Conservation (phyloP, 2,113 vertebrate genomes). For the Nothoprocta perdicaria region DNA sequence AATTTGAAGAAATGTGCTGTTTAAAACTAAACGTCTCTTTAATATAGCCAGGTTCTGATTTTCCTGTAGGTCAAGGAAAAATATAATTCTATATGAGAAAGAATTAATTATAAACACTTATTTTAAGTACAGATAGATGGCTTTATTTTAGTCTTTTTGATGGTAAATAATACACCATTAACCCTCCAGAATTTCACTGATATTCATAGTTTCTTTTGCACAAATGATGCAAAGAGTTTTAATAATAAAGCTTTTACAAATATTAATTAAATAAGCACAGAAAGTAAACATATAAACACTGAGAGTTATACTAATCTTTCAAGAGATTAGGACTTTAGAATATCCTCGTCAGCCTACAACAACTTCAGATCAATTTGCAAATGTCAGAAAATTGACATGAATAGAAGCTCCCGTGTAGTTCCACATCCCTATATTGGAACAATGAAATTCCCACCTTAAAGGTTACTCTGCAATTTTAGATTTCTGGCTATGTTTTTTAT, state of each 20-base stretch:
- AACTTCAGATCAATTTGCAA: rapidly evolving
- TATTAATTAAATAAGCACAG: background rate
- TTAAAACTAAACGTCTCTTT: conserved; percentile 72
- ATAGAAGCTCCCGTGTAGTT: background rate
- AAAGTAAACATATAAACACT: background rate
- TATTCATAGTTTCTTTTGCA: background rate
- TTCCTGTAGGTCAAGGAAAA: conserved; percentile 70
- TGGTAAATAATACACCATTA: background rate
- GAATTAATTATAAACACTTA: background rate
- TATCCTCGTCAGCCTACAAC: background rate
- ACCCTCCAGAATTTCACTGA: background rate
- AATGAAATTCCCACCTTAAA: background rate
- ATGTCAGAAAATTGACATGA: background rate
- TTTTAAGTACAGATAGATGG: background rate
- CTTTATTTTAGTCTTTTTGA: background rate
- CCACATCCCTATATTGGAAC: background rate
- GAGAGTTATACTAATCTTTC: background rate
- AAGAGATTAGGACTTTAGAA: background rate
- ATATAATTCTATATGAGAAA: background rate
- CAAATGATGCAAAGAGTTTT: background rate
- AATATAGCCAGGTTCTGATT: conserved; percentile 43
- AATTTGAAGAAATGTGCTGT: conserved; percentile 48
- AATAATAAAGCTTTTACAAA: background rate
- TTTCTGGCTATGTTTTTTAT: background rate
- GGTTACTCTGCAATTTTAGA: background rate